Evolutionary conservation across 2,797 vertebrate species (phyloP).

Genomic region (Hirundo rustica): DNA sequence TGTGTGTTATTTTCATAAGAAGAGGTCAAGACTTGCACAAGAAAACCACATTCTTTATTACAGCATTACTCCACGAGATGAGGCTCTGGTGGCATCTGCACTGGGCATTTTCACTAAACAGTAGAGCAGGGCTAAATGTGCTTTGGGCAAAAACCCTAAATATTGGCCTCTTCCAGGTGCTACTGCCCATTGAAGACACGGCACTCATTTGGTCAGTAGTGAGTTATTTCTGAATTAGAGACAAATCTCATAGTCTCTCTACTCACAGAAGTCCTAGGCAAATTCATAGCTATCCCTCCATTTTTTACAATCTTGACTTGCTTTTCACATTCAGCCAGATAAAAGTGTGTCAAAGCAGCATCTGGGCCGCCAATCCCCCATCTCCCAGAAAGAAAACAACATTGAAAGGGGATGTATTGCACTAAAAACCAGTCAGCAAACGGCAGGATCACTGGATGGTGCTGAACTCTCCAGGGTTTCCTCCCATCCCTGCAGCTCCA

Average conservation of each 20-base stretch:
- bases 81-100: slow-evolving; percentile 12
- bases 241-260: neutral
- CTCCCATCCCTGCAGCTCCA: neutral
- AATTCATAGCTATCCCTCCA: neutral
- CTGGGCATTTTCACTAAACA: neutral
- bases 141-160: slow-evolving; percentile 53
- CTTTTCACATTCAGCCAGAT: neutral
- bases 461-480: neutral
- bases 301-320: rapidly evolving
- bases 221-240: neutral
- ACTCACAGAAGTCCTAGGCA: neutral
- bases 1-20: slow-evolving; percentile 41
- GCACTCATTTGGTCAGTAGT: neutral
- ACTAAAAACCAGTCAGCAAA: neutral
- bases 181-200: neutral
- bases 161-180: slow-evolving; percentile 49
- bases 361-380: neutral
- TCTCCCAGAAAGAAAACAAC: neutral
- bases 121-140: slow-evolving; percentile 15
- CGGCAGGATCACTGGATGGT: neutral
- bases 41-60: slow-evolving; percentile 31
- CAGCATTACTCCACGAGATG: neutral
- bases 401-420: neutral
- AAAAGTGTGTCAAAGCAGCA: neutral
- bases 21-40: slow-evolving; percentile 52